phyloP scores from a whole-genome alignment of 2,113 vertebrate genomes.

The Tachuris rubrigastra region DNA sequence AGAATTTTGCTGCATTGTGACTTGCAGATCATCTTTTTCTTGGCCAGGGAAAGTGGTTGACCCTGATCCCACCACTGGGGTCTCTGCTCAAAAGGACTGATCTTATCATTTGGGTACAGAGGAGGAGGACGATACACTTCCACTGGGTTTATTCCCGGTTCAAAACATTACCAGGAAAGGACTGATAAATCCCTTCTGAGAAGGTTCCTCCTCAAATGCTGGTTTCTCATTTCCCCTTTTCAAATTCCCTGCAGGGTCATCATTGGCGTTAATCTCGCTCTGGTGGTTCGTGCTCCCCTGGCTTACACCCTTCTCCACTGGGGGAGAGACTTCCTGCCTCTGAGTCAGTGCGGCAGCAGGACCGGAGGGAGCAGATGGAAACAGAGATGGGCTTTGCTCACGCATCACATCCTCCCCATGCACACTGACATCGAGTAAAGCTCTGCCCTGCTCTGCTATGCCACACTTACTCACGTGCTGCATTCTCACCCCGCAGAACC shows the following conservation, averaged over 20 bases:
- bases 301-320: not conserved
- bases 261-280: not conserved
- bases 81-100: not conserved
- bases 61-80: not conserved
- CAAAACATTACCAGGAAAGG: not conserved
- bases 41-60: not conserved
- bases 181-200: not conserved
- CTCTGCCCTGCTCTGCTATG: not conserved
- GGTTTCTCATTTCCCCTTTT: not conserved
- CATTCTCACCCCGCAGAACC: rapidly evolving
- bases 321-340: not conserved
- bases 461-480: rapidly evolving
- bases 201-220: not conserved
- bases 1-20: not conserved
- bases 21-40: constrained; percentile 11
- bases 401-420: rapidly evolving
- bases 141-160: not conserved
- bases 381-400: not conserved
- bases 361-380: not conserved
- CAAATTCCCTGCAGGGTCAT: not conserved
- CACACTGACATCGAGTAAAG: rapidly evolving
- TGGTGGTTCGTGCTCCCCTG: not conserved
- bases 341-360: not conserved
- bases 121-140: not conserved
- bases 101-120: not conserved